These are phyloP conservation scores for Sisyra nigra DNA, from an alignment of 2,888 invertebrate species.

Conservation along the genomic window DNA sequence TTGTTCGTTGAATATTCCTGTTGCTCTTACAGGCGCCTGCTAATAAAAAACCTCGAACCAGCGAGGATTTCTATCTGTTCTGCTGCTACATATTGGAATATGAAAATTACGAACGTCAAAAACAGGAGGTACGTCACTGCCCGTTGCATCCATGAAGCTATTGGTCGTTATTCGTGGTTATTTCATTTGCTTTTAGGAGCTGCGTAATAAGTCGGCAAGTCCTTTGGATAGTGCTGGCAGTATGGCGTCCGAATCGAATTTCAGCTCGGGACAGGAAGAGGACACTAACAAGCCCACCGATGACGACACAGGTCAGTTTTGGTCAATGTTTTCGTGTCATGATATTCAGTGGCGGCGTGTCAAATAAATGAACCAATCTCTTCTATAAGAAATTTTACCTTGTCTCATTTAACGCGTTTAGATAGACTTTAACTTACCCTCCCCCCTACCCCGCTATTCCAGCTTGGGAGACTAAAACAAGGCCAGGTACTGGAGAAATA, in stretches of 20 bases:
- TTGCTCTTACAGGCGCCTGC: background rate
- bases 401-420: no score
- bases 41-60: slow-evolving; percentile 26
- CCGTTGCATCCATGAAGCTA: no score
- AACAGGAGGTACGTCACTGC: slow-evolving; percentile 23
- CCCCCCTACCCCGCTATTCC: no score
- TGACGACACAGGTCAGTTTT: slow-evolving; percentile 14
- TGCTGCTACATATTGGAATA: slow-evolving; percentile 35
- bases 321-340: no score
- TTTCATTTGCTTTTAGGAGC: slow-evolving; percentile 14
- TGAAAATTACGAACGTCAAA: slow-evolving; percentile 31
- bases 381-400: no score
- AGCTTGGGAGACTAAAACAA: no score
- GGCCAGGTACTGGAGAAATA: no score
- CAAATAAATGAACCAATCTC: no score
- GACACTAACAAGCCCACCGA: slow-evolving; percentile 20
- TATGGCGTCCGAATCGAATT: slow-evolving; percentile 22
- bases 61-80: slow-evolving; percentile 34
- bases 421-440: no score
- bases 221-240: slow-evolving; percentile 32
- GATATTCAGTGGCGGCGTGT: no score
- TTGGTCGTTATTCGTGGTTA: background rate
- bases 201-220: slow-evolving; percentile 22
- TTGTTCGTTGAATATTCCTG: no score
- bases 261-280: slow-evolving; percentile 16